Conservation (phyloP, 2,888 invertebrate genomes). For the Trichopria drosophilae region DNA sequence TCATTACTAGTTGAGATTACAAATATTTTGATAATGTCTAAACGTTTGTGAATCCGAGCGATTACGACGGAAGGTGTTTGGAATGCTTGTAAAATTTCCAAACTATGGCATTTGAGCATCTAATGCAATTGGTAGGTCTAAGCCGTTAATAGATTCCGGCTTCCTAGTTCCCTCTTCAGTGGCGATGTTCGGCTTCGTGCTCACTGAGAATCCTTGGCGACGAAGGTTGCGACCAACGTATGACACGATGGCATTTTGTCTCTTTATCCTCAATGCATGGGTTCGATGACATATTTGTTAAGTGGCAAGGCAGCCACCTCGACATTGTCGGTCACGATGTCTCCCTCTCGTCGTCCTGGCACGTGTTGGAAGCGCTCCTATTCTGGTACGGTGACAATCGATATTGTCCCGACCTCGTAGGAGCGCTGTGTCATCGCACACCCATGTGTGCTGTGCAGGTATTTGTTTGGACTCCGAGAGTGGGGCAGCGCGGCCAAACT, state of each 20-base stretch:
- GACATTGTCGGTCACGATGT: conserved; percentile 8
- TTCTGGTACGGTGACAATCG: conserved; percentile 7
- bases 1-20: too few relatives aligned
- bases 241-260: conserved; percentile 44
- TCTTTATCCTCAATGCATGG: conserved; percentile 45
- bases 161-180: conserved; percentile 43
- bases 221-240: conserved; percentile 18
- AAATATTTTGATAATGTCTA: too few relatives aligned
- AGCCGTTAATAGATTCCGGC: too few relatives aligned
- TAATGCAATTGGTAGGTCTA: too few relatives aligned
- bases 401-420: conserved; percentile 24
- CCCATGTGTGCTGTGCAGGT: conserved; percentile 26
- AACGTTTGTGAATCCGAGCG: too few relatives aligned
- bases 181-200: conserved; percentile 37
- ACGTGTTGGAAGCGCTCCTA: conserved; percentile 21
- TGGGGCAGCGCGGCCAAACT: too few relatives aligned
- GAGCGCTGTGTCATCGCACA: conserved; percentile 16
- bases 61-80: too few relatives aligned
- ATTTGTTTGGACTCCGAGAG: conserved; percentile 3
- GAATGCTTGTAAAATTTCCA: too few relatives aligned
- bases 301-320: conserved; percentile 30
- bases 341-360: conserved; percentile 13
- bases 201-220: conserved; percentile 37
- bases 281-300: conserved; percentile 46
- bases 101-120: too few relatives aligned